phyloP scores from a whole-genome alignment of 1,140 invertebrate genomes.

The Aphaenogaster rudis region DNA sequence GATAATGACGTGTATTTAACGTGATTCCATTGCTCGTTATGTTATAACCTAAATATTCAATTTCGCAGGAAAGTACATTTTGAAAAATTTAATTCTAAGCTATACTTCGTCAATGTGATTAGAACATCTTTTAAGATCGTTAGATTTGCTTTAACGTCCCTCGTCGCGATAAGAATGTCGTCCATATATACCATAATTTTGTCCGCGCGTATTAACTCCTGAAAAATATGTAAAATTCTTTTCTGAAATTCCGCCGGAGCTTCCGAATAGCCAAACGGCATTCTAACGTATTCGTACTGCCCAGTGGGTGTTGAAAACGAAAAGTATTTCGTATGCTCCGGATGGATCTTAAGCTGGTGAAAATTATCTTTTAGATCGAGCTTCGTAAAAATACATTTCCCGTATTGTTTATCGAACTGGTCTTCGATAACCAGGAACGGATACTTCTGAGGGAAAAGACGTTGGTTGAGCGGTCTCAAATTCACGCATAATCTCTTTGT shows the following conservation, averaged over 20 bases:
- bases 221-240: not conserved
- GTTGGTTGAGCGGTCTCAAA: not conserved
- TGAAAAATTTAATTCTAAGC: not conserved
- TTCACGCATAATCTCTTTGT: not conserved
- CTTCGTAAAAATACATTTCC: not conserved
- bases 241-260: too few relatives aligned
- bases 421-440: slow-evolving; percentile 2
- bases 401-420: not conserved
- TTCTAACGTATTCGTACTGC: too few relatives aligned
- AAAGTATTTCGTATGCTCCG: too few relatives aligned
- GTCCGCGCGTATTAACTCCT: too few relatives aligned
- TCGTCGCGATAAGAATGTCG: not conserved
- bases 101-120: not conserved
- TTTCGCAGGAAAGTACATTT: not conserved
- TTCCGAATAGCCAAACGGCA: too few relatives aligned
- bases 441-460: not conserved
- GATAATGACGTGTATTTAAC: not conserved
- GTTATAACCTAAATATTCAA: slow-evolving; percentile 5
- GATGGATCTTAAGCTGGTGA: too few relatives aligned
- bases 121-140: not conserved
- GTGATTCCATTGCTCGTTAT: not conserved
- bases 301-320: too few relatives aligned
- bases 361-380: not conserved
- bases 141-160: not conserved
- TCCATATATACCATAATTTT: not conserved